phyloP scores from a whole-genome alignment of 64 coral and sea anemone genomes.

The Stylophora pistillata region DNA sequence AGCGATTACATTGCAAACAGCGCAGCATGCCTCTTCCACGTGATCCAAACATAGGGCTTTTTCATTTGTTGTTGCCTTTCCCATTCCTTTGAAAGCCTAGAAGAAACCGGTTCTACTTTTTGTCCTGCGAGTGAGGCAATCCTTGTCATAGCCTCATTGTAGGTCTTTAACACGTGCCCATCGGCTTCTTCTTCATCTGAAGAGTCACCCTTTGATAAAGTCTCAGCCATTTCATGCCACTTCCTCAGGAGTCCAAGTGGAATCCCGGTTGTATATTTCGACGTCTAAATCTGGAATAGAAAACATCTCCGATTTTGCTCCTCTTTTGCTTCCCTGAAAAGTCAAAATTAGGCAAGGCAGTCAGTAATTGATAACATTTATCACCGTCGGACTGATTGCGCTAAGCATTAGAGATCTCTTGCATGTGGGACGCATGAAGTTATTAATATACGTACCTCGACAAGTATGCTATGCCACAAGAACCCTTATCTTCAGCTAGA shows the following conservation, averaged over 20 bases:
- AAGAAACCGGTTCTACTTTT: neutral
- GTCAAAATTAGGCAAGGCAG: neutral
- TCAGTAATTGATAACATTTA: neutral
- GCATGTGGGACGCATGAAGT: neutral
- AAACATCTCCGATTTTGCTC: neutral
- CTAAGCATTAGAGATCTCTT: neutral
- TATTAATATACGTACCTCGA: neutral
- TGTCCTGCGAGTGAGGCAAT: slow-evolving; percentile 15
- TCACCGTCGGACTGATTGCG: too few relatives aligned
- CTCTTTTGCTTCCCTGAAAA: slow-evolving; percentile 2
- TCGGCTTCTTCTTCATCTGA: neutral
- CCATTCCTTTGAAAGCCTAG: neutral
- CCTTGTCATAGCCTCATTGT: slow-evolving; percentile 30
- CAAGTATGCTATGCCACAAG: neutral
- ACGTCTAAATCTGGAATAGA: too few relatives aligned
- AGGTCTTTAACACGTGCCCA: neutral
- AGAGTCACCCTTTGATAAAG: too few relatives aligned
- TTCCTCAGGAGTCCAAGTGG: too few relatives aligned
- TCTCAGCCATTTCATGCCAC: too few relatives aligned
- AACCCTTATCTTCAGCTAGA: neutral
- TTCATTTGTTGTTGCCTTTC: too few relatives aligned
- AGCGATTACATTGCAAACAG: too few relatives aligned
- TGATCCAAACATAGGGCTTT: too few relatives aligned
- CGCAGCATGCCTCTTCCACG: too few relatives aligned
- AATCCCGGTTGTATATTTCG: too few relatives aligned